These are phyloP conservation scores for Zingel zingel DNA, from an alignment of 2,113 vertebrate genomes.

Conservation along the genomic window DNA sequence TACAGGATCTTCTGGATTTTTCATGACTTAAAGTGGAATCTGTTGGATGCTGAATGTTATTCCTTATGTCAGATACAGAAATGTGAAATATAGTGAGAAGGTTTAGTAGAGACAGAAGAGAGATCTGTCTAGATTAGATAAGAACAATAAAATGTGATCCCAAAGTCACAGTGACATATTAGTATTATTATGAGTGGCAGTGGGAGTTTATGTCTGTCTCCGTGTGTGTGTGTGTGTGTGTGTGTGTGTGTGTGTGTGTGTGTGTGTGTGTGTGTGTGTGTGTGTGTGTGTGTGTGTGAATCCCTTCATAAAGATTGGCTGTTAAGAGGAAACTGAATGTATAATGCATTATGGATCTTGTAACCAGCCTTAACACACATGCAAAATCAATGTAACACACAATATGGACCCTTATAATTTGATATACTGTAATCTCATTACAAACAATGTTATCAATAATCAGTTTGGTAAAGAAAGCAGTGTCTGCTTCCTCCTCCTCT, in stretches of 20 bases:
- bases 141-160: constrained; percentile 55
- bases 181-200: constrained; percentile 8
- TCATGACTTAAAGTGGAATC: neutral
- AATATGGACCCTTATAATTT: constrained; percentile 2
- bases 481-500: constrained; percentile 5
- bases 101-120: constrained; percentile 17
- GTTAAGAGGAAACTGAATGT: constrained; percentile 20
- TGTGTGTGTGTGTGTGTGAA: constrained; percentile 15
- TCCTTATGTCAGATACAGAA: constrained; percentile 17
- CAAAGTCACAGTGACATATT: constrained; percentile 43
- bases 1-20: neutral
- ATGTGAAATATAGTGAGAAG: constrained; percentile 14
- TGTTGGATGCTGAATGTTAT: constrained; percentile 3
- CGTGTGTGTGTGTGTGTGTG: constrained; percentile 8
- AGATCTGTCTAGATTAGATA: constrained; percentile 39
- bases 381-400: constrained; percentile 10
- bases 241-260: constrained; percentile 3
- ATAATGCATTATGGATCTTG: constrained; percentile 42
- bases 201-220: constrained; percentile 32
- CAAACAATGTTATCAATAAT: constrained; percentile 37
- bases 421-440: constrained; percentile 16
- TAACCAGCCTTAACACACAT: constrained; percentile 50
- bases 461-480: constrained; percentile 43
- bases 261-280: neutral
- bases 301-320: constrained; percentile 40